Evolutionary conservation across 2,113 vertebrate species (phyloP).

Genomic region (Galeopterus variegatus): DNA sequence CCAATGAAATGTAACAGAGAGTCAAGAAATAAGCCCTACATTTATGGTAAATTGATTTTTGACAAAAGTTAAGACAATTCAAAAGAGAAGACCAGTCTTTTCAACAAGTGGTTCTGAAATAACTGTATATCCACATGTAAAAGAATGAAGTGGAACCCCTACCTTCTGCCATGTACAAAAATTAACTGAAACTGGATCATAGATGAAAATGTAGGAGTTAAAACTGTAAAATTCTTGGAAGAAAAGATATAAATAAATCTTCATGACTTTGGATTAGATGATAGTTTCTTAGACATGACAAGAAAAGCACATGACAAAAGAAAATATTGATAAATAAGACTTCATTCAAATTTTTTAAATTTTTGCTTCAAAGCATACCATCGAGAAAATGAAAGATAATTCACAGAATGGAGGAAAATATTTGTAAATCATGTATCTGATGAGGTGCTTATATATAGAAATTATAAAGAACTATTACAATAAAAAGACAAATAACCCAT

Average conservation of each 20-base stretch:
- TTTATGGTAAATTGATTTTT: not conserved
- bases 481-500: not conserved
- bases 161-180: not conserved
- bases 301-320: not conserved
- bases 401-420: not conserved
- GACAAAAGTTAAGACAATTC: not conserved
- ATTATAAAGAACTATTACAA: not conserved
- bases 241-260: not conserved
- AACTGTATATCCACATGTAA: not conserved
- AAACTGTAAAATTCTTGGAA: not conserved
- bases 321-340: not conserved
- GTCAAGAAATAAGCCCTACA: not conserved
- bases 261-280: not conserved
- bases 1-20: not conserved
- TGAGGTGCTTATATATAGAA: not conserved
- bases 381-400: not conserved
- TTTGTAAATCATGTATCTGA: not conserved
- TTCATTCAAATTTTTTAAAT: not conserved
- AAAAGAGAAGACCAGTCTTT: not conserved
- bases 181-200: constrained; percentile 1
- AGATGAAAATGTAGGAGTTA: not conserved
- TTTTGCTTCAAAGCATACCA: not conserved
- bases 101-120: not conserved
- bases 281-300: not conserved
- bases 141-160: not conserved